Percentiles rank a stretch among this genome's conserved stretches.
Evolutionary conservation across 2,888 invertebrate genomes (phyloP).

Genomic region (Athalia cordata): DNA sequence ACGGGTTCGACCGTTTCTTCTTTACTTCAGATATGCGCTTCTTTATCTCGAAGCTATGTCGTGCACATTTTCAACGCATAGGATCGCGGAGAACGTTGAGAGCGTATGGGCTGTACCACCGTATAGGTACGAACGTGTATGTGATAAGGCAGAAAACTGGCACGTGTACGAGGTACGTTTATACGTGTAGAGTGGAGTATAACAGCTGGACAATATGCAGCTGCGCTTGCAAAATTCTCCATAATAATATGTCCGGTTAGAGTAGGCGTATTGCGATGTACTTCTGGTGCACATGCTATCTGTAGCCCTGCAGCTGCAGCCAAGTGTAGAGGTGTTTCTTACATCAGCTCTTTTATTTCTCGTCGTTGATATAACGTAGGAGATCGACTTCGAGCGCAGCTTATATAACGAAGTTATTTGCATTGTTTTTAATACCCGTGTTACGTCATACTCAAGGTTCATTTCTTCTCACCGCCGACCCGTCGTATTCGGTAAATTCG

Average conservation of each 20-base stretch:
- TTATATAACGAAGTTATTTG: too few relatives aligned
- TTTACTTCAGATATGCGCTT: not conserved
- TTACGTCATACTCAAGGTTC: too few relatives aligned
- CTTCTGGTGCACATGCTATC: not conserved
- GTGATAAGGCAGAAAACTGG: constrained; percentile 10
- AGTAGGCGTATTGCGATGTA: not conserved
- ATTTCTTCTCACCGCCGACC: too few relatives aligned
- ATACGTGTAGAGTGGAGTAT: not conserved
- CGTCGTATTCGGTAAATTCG: too few relatives aligned
- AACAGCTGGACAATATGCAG: not conserved
- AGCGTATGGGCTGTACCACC: not conserved
- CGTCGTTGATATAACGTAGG: too few relatives aligned
- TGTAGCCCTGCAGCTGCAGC: too few relatives aligned
- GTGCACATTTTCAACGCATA: constrained; percentile 1
- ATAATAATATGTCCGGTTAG: not conserved
- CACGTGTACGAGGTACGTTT: not conserved
- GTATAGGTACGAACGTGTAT: not conserved
- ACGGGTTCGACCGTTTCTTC: not conserved
- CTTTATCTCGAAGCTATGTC: constrained; percentile 25
- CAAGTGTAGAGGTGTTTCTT: too few relatives aligned
- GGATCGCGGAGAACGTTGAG: not conserved
- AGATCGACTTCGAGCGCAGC: too few relatives aligned
- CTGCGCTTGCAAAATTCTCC: constrained; percentile 3
- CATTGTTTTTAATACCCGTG: too few relatives aligned
- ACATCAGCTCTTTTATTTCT: too few relatives aligned